These are phyloP conservation scores for Drosophila ohnishii DNA, from an alignment of 1,140 invertebrate genomes.

Conservation along the genomic window DNA sequence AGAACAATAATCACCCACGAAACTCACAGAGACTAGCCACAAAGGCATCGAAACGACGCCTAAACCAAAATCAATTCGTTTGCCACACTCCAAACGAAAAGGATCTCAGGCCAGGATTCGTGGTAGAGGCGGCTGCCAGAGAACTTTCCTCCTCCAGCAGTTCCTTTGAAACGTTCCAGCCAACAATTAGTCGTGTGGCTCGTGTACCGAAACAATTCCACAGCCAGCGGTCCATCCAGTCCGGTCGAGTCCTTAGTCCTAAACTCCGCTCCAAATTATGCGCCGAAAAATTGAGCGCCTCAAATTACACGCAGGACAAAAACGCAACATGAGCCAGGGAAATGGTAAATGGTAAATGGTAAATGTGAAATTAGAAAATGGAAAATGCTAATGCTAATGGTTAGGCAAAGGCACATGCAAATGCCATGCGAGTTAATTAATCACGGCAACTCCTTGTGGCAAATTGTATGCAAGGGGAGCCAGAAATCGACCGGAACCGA, in stretches of 20 bases:
- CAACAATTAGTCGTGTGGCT: constrained; percentile 66
- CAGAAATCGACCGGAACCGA: constrained; percentile 58
- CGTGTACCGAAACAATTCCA: constrained; percentile 65
- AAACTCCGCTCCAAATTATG: constrained; percentile 58
- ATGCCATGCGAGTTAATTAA: constrained; percentile 59
- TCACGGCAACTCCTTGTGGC: constrained; percentile 62
- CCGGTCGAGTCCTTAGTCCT: constrained; percentile 15
- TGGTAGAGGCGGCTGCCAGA: constrained; percentile 11
- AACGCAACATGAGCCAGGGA: constrained; percentile 64
- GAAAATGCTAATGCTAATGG: constrained; percentile 7
- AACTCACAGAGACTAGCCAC: not conserved
- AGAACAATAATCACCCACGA: not conserved
- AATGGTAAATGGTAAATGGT: constrained; percentile 1
- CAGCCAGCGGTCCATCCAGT: constrained; percentile 66
- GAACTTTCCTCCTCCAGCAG: constrained; percentile 23
- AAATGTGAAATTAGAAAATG: not conserved
- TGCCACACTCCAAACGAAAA: constrained; percentile 25
- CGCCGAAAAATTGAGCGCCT: constrained; percentile 65
- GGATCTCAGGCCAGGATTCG: constrained; percentile 25
- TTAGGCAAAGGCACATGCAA: constrained; percentile 54
- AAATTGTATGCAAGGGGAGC: constrained; percentile 51
- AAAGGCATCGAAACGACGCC: not conserved
- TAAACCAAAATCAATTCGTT: constrained; percentile 12
- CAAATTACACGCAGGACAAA: constrained; percentile 51
- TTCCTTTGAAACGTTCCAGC: constrained; percentile 20